Evolutionary conservation across 2,113 vertebrate genomes (phyloP), one percentile per base, ranked within the genome.

Genomic region (Clupea harengus): DNA sequence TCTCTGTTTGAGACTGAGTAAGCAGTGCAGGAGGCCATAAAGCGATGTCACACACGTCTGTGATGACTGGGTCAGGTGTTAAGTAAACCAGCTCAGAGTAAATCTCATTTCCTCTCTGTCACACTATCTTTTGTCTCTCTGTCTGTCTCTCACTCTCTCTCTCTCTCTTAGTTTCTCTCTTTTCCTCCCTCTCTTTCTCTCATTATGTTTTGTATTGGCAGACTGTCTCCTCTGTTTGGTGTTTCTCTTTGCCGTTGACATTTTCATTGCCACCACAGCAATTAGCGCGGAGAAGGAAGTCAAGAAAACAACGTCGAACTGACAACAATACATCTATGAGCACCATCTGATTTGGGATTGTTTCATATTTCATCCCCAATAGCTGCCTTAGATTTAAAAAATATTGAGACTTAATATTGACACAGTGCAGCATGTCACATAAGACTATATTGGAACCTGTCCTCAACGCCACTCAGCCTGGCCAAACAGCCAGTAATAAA

Each of bases 1-100:
- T 78, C 10, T 39, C 7, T 32, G 72, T 39, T 78, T 10, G 28
- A 11, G 5, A 11, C 39, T 28, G 72, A 64, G 15, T 4, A 32
- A 13, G 72, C 72, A 32, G 10, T 1, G 15, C 72, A 32, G 28
- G 13, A 11, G 86, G 64, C 88, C 83, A 80, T 45, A 75, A 90
- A 85, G 88, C 45, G 9, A 84, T 90, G 87, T 80, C 86, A 81
- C 89, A 84, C 86, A 87, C 88, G 81, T 17, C 67, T 64, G 44
- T 84, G 80, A 32, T 81, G 28, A 32, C 64, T 72, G 32, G 81
- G 81, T 78, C 81, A 86, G 67, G 81, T 82, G 50, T 82, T 85
- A 47, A 85, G 32, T 82, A 67, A 46, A 82, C 60, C 85, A 50
- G 45, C 81, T n/a, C 85, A 83, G 45, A 54, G 64, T 78, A 78